These are phyloP conservation scores for Apamea epomidion DNA, from an alignment of 2,888 invertebrate species.

Conservation along the genomic window DNA sequence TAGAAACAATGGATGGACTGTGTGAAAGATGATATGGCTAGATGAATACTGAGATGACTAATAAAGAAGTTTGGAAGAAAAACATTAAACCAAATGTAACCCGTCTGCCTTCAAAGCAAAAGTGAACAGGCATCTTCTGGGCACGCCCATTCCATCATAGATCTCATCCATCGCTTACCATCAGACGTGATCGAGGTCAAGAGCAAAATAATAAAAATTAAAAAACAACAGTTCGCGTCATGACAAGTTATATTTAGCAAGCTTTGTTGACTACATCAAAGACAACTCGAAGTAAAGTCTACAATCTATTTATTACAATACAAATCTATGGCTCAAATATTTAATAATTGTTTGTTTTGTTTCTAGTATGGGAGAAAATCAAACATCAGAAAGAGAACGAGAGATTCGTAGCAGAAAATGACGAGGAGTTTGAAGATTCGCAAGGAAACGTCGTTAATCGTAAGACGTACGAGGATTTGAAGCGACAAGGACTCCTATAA, in stretches of 20 bases:
- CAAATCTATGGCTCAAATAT: not conserved
- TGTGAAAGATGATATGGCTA: not conserved
- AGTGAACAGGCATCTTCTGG: too few species aligned
- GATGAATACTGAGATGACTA: not conserved
- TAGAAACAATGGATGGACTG: not conserved
- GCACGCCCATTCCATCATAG: too few species aligned
- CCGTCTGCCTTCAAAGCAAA: too few species aligned
- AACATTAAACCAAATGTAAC: too few species aligned
- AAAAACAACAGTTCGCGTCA: not conserved
- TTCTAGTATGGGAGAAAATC: slow-evolving; percentile 98
- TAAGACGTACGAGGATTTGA: slow-evolving; percentile 99
- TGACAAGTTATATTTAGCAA: not conserved
- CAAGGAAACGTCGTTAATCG: slow-evolving; percentile 99
- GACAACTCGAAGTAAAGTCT: not conserved
- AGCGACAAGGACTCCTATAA: slow-evolving; percentile 98
- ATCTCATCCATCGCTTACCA: too few species aligned
- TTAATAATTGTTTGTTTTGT: not conserved
- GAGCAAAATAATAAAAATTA: too few species aligned
- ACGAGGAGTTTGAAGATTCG: slow-evolving; percentile 99
- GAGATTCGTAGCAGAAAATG: slow-evolving; percentile 98
- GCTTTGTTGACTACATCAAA: not conserved
- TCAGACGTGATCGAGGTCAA: too few species aligned
- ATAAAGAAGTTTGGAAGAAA: not conserved
- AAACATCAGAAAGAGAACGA: slow-evolving; percentile 98
- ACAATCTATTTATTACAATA: not conserved